A percentile compares a stretch with the other conserved stretches of the same genome.
phyloP scores from a whole-genome alignment of 2,888 invertebrate species.

The Griposia aprilina region DNA sequence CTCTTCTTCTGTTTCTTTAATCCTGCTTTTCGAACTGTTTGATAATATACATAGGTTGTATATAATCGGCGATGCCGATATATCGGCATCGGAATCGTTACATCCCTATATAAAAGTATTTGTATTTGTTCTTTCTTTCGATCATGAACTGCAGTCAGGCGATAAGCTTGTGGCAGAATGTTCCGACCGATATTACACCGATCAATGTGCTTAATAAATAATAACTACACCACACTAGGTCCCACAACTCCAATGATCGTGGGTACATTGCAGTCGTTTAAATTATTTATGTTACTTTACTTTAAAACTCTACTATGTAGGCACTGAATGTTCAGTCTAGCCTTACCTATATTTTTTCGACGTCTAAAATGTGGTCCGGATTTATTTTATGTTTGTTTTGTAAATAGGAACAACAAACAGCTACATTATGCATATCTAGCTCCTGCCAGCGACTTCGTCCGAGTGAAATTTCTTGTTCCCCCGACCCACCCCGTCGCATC shows the following conservation, averaged over 20 bases:
- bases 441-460: too few species aligned
- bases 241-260: not conserved
- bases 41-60: too few species aligned
- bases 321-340: not conserved
- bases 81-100: too few species aligned
- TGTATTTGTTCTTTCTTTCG: not conserved
- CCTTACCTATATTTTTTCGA: not conserved
- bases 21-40: too few species aligned
- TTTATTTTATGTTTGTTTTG: not conserved
- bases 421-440: too few species aligned
- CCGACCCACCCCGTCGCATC: too few species aligned
- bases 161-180: not conserved
- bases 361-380: not conserved
- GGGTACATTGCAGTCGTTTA: slow-evolving; percentile 4
- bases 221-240: not conserved
- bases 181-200: not conserved
- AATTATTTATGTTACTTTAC: not conserved
- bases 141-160: slow-evolving; percentile 3
- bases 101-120: too few species aligned
- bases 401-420: too few species aligned
- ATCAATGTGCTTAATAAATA: slow-evolving; percentile 25
- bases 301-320: not conserved
- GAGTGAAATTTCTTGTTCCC: too few species aligned
- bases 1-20: too few species aligned
- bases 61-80: too few species aligned